phyloP scores from a whole-genome alignment of 2,113 vertebrate genomes.

The Laticauda laticaudata region DNA sequence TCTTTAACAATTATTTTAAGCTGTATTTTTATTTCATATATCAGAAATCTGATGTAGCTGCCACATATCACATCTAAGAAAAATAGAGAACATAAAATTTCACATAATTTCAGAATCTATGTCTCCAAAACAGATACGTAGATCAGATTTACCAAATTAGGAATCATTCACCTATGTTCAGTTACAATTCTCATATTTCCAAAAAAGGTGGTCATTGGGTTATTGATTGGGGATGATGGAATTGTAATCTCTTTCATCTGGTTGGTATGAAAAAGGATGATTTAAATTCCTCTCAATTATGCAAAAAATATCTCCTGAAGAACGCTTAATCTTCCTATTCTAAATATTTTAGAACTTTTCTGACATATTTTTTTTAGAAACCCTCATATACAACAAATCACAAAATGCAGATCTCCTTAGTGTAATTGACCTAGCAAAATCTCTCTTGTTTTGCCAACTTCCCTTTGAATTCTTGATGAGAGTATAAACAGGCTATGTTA shows the following conservation, averaged over 20 bases:
- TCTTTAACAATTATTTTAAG: background rate
- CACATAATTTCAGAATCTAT: background rate
- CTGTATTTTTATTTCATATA: background rate
- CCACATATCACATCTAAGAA: background rate
- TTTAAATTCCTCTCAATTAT: background rate
- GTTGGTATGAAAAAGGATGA: background rate
- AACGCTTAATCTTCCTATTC: background rate
- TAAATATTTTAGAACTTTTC: background rate
- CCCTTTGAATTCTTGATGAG: background rate
- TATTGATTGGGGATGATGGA: background rate
- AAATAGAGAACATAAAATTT: background rate
- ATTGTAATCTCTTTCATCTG: background rate
- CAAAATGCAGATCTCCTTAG: background rate
- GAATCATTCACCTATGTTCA: background rate
- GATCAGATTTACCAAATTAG: background rate
- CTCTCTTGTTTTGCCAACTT: slow-evolving; percentile 9
- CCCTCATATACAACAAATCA: background rate
- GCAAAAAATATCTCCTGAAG: background rate
- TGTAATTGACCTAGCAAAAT: background rate
- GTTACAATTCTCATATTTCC: background rate
- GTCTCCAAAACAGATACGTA: background rate
- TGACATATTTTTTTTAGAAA: background rate
- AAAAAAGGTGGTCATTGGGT: background rate
- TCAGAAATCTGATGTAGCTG: background rate
- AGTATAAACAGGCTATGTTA: background rate